Base-by-base conservation (phyloP, 1,140 invertebrate species). In the Aphis gossypii region DNA sequence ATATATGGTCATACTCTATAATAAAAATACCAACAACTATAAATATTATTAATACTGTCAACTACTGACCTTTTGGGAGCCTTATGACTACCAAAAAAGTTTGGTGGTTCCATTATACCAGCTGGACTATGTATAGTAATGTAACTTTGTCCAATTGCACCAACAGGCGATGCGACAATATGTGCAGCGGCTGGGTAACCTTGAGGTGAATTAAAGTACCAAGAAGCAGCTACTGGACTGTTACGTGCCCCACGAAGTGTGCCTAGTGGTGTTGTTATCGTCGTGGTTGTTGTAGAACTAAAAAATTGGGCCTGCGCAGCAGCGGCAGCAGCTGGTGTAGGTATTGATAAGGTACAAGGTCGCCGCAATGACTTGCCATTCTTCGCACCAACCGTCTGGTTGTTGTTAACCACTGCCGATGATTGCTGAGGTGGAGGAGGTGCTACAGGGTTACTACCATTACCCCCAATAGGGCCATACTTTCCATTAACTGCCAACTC, bases 401-500 rank as follows among this genome's bases (percentile, higher is more conserved):
- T 96, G 95, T 60, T 96, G 96, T 94, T 96, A 94, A 93, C 96
- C 95, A 30, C 90, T 90, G 94, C 46, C 89, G 82, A 51, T 84
- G 56, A 60, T 60, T 56, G 56, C 76, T 46, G 92, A 68, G 83
- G 93, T 48, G n/a, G 68, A 83, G 68, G 90, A 54, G 56, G 86
- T 54, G 48, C 93, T 38, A 56, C 76, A 18, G 92, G 82, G 2
- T 86, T 93, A 30, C 38, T 30, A 41, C 92, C 92, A 1, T 93
- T 94, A 92, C 97, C 96, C n/a, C 97, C 98, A 94, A 98, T 98
- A 2, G 97, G 97, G 25, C 97, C 97, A 95, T 97, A 98, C 95
- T 97, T 97, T 94, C 96, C 97, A 38, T 96, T 96, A 38, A 96
- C 95, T 44, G 97, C 96, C 35, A 96, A 96, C 94, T 97, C 97